Evolutionary conservation across 35 echinoderm and acorn worm genomes (phyloP), one percentile per base, ranked within the genome.

Genomic region (Heliocidaris tuberculata): DNA sequence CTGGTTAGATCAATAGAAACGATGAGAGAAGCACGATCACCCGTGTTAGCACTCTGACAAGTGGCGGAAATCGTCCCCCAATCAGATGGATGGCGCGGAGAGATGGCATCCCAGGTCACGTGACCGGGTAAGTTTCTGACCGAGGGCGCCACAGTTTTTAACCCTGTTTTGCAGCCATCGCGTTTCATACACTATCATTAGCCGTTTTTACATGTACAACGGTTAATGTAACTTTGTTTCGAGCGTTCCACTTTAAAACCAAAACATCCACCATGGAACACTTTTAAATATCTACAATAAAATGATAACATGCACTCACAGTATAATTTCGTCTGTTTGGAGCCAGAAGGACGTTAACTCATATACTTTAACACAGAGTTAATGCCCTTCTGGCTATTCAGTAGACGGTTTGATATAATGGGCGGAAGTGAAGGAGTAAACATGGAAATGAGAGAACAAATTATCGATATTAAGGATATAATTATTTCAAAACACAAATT

Each of bases 31-130:
- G 87, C 87, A 89, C 87, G 87, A 89, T 47, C 31, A 48, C 9
- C 17, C 87, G 87, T 89, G 87, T 89, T 48, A 32, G 17, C 87
- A n/a, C 87, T 31, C 6, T 89, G 87, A 89, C 87, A 89, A 89
- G 87, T 32, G 31, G 87, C 87, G 87, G 87, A 89, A 89, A 89
- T 32, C 31, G 87, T 3, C 47, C 10, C 31, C 87, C 65, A 78
- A 78, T 78, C 65, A 78, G 65, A 78, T 78, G 65, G 65, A 78
- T 78, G 35, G 35, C 65, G 27, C 65, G 27, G 65, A 78, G n/a
- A 24, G 65, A 78, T 78, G 27, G 65, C 65, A 78, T 78, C 27
- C 27, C 65, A n/a, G 65, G 65, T 78, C 65, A 78, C 65, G 65
- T 78, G 65, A 56, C 52, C 15, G 52, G 52, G 52, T 56, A 2